Evolutionary conservation across 2,888 invertebrate species (phyloP).

Genomic region (Chaetogeoica ovagalla): DNA sequence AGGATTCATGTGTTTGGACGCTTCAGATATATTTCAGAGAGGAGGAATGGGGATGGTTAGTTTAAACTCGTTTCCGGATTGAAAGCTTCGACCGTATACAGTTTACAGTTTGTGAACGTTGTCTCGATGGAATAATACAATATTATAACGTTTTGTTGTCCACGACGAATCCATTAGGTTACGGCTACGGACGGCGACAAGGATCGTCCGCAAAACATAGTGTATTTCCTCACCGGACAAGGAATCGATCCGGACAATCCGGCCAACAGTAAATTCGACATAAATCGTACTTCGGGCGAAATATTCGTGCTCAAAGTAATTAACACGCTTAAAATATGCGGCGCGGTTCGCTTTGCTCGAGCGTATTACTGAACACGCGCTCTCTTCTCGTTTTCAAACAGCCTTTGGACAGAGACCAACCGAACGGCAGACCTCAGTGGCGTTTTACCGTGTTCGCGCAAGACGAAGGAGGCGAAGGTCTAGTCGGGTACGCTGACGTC

Average conservation of each 20-base stretch:
- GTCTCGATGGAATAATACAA: not conserved
- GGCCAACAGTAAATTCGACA: conserved; percentile 93
- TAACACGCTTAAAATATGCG: not conserved
- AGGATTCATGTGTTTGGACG: too few species aligned
- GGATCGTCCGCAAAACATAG: conserved; percentile 91
- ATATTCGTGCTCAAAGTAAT: conserved; percentile 92
- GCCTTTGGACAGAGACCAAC: conserved; percentile 95
- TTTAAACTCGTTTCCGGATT: too few species aligned
- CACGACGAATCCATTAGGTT: conserved; percentile 67
- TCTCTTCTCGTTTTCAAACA: conserved; percentile 58
- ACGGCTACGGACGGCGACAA: conserved; percentile 95
- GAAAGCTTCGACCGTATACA: too few species aligned
- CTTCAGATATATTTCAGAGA: too few species aligned
- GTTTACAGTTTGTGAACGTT: not conserved
- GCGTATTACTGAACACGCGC: too few species aligned
- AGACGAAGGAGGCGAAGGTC: conserved; percentile 92
- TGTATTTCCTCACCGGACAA: conserved; percentile 92
- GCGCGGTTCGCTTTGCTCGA: not conserved
- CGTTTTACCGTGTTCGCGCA: conserved; percentile 94
- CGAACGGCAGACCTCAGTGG: conserved; percentile 94
- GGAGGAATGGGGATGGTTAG: too few species aligned
- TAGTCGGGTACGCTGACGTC: conserved; percentile 95
- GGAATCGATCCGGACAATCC: conserved; percentile 95
- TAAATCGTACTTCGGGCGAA: conserved; percentile 92
- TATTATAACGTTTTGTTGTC: not conserved